A percentile compares a stretch with the other conserved stretches of the same genome.
These are phyloP conservation scores for Protaetia brevitarsis DNA, from an alignment of 1,140 invertebrate species.

Conservation along the genomic window DNA sequence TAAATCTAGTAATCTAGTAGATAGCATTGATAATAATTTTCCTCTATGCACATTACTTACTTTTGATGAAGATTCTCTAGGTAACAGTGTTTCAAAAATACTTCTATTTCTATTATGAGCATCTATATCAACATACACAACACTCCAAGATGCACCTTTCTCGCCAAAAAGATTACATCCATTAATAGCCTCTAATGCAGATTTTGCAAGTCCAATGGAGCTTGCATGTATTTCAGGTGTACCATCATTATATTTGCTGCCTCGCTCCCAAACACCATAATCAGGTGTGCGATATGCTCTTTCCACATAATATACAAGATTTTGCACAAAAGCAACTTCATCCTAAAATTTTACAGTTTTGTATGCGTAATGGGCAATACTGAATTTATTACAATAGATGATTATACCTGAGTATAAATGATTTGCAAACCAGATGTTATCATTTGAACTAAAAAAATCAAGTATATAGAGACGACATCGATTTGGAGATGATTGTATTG, in stretches of 20 bases:
- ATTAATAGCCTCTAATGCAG: constrained; percentile 97
- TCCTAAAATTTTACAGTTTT: constrained; percentile 57
- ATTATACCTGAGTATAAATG: constrained; percentile 82
- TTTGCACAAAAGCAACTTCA: constrained; percentile 98
- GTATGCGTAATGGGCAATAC: too few relatives aligned
- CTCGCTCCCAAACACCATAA: constrained; percentile 99
- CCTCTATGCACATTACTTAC: too few relatives aligned
- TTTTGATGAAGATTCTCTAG: constrained; percentile 97
- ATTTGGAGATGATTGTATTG: constrained; percentile 95
- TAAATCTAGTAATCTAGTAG: too few relatives aligned
- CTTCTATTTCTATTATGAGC: constrained; percentile 98
- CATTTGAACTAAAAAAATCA: constrained; percentile 97
- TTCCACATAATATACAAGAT: constrained; percentile 99
- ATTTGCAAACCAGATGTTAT: constrained; percentile 93
- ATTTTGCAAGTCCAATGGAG: constrained; percentile 93
- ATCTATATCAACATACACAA: constrained; percentile 99
- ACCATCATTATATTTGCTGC: constrained; percentile 97
- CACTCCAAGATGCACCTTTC: constrained; percentile 95
- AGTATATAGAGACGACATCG: constrained; percentile 92
- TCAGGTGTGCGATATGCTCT: constrained; percentile 97
- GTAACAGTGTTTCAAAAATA: constrained; percentile 97
- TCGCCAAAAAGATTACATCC: constrained; percentile 98
- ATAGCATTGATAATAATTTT: too few relatives aligned
- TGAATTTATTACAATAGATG: too few relatives aligned
- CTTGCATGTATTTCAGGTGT: constrained; percentile 98